Conservation (phyloP, 2,113 vertebrate genomes). For the Neofelis nebulosa region DNA sequence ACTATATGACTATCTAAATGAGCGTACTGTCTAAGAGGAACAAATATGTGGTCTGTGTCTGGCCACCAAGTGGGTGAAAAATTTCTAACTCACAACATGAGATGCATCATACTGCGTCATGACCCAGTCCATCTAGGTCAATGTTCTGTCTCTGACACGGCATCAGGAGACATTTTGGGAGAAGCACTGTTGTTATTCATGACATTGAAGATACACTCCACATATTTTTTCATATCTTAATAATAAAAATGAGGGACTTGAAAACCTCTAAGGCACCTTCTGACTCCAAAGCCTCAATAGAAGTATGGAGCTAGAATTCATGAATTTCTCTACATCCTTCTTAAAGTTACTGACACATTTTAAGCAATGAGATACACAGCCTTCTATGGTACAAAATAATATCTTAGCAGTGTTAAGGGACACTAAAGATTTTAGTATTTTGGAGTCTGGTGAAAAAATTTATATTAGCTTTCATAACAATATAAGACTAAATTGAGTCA, state of each 20-base stretch:
- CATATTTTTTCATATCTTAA: background rate
- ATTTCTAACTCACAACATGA: slow-evolving; percentile 48
- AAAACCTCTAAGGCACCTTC: background rate
- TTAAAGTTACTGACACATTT: background rate
- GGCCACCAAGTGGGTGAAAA: slow-evolving; percentile 49
- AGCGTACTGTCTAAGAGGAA: background rate
- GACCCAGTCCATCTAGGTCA: slow-evolving; percentile 28
- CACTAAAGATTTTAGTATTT: slow-evolving; percentile 37
- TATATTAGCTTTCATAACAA: background rate
- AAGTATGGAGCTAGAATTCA: background rate
- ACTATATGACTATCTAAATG: background rate
- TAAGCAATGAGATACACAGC: background rate
- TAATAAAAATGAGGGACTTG: background rate
- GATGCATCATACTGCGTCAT: background rate
- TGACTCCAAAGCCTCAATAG: background rate
- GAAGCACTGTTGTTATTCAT: background rate
- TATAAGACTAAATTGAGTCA: background rate
- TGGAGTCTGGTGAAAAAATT: slow-evolving; percentile 8
- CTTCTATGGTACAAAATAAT: background rate
- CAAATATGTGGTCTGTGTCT: slow-evolving; percentile 63
- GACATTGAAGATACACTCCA: background rate
- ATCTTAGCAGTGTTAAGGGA: background rate
- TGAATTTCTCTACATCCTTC: slow-evolving; percentile 34
- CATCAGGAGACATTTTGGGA: background rate
- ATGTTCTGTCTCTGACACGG: background rate